Conservation (phyloP, 2,113 vertebrate species). For the Neoarius graeffei region DNA sequence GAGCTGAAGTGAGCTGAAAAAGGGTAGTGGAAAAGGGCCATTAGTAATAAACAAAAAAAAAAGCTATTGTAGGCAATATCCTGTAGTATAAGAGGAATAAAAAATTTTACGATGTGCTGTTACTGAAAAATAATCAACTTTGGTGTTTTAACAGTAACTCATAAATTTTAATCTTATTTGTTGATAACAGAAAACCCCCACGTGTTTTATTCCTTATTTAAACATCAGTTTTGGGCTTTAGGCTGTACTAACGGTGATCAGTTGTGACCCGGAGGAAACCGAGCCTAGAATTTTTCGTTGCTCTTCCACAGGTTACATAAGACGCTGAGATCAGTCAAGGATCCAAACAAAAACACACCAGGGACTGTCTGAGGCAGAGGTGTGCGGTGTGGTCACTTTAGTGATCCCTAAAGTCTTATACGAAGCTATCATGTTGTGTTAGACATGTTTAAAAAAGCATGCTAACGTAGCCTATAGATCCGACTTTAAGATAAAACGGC, state of each 20-base stretch:
- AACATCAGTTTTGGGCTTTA: not conserved
- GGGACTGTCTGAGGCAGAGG: not conserved
- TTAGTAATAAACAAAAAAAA: not conserved
- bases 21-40: too few relatives aligned
- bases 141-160: not conserved
- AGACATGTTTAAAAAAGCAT: not conserved
- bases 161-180: not conserved
- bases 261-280: not conserved
- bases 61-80: not conserved
- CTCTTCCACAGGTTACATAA: not conserved
- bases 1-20: too few relatives aligned
- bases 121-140: not conserved
- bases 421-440: not conserved
- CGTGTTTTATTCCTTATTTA: not conserved
- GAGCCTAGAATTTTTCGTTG: not conserved
- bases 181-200: not conserved
- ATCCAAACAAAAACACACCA: constrained; percentile 13
- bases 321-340: constrained; percentile 8
- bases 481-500: not conserved
- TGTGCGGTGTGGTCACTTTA: not conserved
- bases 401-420: not conserved
- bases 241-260: not conserved
- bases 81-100: not conserved
- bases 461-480: too few relatives aligned
- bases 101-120: not conserved